Evolutionary conservation across 2,888 invertebrate species (phyloP).

Genomic region (Tortrix viridana): DNA sequence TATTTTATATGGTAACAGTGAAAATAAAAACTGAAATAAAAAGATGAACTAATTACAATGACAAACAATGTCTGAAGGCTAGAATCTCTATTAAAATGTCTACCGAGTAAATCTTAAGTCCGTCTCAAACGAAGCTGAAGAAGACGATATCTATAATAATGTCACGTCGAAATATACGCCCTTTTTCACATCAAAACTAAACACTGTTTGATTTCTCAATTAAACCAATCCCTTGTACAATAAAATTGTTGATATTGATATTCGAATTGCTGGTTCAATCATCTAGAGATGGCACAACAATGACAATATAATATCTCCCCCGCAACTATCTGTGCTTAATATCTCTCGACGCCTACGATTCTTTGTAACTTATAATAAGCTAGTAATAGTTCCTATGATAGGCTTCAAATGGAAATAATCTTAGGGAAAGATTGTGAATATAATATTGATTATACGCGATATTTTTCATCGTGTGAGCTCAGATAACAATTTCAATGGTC

Average conservation of each 20-base stretch:
- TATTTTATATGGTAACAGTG: too few relatives aligned
- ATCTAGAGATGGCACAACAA: slow-evolving; percentile 52
- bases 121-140: too few relatives aligned
- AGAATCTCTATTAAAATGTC: too few relatives aligned
- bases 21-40: too few relatives aligned
- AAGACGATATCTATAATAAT: too few relatives aligned
- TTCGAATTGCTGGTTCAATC: slow-evolving; percentile 49
- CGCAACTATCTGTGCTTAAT: slow-evolving; percentile 59
- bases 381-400: slow-evolving; percentile 31
- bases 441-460: background rate
- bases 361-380: slow-evolving; percentile 49
- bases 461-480: background rate
- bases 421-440: slow-evolving; percentile 6
- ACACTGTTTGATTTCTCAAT: slow-evolving; percentile 25
- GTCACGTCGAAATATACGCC: too few relatives aligned
- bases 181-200: slow-evolving; percentile 3
- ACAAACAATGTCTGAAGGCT: too few relatives aligned
- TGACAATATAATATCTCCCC: slow-evolving; percentile 63
- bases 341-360: slow-evolving; percentile 70
- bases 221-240: slow-evolving; percentile 22
- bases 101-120: too few relatives aligned
- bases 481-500: background rate
- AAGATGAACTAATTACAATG: background rate
- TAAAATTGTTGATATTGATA: slow-evolving; percentile 31
- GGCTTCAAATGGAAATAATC: slow-evolving; percentile 24